phyloP scores from a whole-genome alignment of 2,888 invertebrate genomes.

The Poecilobothrus nobilitatus region DNA sequence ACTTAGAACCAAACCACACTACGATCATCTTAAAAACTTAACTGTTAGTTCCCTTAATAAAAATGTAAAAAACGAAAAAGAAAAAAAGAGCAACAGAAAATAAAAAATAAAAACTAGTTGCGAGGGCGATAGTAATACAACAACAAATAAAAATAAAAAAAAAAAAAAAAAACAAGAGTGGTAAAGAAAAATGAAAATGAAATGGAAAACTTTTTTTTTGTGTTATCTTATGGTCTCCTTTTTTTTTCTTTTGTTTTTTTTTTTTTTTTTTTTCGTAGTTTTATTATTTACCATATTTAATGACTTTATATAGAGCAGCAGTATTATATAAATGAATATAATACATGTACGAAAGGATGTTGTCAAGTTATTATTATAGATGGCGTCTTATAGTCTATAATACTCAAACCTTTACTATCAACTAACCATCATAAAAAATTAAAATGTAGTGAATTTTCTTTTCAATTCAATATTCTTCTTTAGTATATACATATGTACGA shows the following conservation, averaged over 20 bases:
- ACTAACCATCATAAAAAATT: not conserved
- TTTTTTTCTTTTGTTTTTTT: not conserved
- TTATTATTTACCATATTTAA: not conserved
- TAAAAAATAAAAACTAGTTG: not conserved
- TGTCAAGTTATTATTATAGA: slow-evolving; percentile 2
- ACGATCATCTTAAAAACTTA: too few relatives aligned
- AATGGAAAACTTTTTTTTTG: too few relatives aligned
- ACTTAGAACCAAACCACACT: too few relatives aligned
- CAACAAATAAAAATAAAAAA: not conserved
- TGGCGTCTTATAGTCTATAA: slow-evolving; percentile 9
- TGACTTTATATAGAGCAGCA: not conserved
- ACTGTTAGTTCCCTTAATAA: too few relatives aligned
- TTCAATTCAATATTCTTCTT: too few relatives aligned
- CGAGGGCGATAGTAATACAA: not conserved
- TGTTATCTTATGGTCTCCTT: too few relatives aligned
- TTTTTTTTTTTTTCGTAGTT: not conserved
- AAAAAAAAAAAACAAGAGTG: not conserved
- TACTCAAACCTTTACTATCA: slow-evolving; percentile 2
- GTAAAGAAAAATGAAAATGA: too few relatives aligned
- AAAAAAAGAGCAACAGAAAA: not conserved
- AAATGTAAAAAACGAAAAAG: not conserved
- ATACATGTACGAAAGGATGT: not conserved
- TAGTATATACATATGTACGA: too few relatives aligned
- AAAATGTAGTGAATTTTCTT: not conserved
- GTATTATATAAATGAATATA: not conserved